Percentiles rank a stretch among this genome's conserved stretches.
phyloP scores from a whole-genome alignment of 2,797 vertebrate species.

The Pseudochaenichthys georgianus region DNA sequence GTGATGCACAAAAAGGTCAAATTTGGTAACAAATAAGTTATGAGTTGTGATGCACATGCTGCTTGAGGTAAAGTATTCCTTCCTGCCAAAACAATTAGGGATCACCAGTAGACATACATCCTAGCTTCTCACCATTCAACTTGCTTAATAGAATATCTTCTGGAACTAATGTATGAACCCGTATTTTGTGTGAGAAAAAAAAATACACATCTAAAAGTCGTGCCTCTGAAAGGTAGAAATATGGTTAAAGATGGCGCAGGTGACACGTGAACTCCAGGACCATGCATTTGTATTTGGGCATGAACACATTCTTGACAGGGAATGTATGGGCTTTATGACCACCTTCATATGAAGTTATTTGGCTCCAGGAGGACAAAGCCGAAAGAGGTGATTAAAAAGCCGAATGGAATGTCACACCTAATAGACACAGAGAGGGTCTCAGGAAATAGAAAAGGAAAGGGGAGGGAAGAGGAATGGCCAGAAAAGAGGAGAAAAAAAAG shows the following conservation, averaged over 20 bases:
- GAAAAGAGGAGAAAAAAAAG: slow-evolving; percentile 23
- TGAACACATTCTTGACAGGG: slow-evolving; percentile 45
- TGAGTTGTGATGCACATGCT: not conserved
- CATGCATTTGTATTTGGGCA: slow-evolving; percentile 55
- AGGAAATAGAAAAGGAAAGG: slow-evolving; percentile 66
- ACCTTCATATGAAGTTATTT: slow-evolving; percentile 76
- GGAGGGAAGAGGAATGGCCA: slow-evolving; percentile 18
- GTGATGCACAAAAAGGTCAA: not conserved
- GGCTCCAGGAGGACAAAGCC: slow-evolving; percentile 72
- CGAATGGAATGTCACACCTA: slow-evolving; percentile 83
- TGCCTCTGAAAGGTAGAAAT: slow-evolving; percentile 5
- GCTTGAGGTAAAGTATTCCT: not conserved
- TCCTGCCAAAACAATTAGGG: slow-evolving; percentile 4
- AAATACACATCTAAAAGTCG: slow-evolving; percentile 6
- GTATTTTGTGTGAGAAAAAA: slow-evolving; percentile 3
- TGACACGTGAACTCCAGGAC: slow-evolving; percentile 28
- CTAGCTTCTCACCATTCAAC: not conserved
- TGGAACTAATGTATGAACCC: slow-evolving; percentile 15
- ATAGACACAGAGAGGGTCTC: slow-evolving; percentile 78
- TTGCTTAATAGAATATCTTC: not conserved
- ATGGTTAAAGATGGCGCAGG: slow-evolving; percentile 19
- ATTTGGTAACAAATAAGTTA: not conserved
- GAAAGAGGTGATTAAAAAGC: slow-evolving; percentile 82
- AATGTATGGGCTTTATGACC: slow-evolving; percentile 61
- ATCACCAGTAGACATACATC: slow-evolving; percentile 14